A percentile compares a stretch with the other conserved stretches of the same genome.
Conservation (phyloP, 2,797 vertebrate species). For the Pangasius sanitwongsei region DNA sequence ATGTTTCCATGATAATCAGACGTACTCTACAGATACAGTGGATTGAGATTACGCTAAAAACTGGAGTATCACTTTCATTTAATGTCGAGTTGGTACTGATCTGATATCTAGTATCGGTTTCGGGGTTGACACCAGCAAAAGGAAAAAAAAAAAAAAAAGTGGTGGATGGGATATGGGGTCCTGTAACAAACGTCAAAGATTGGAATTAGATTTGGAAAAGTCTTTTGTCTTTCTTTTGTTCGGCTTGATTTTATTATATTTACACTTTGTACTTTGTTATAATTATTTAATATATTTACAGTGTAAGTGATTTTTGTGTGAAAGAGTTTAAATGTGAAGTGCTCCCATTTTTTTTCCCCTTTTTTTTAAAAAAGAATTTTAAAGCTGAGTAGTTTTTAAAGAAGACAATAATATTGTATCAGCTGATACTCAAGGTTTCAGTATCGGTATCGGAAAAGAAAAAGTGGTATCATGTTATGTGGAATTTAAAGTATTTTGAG, state of each 20-base stretch:
- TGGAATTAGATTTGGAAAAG: not conserved
- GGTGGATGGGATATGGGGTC: not conserved
- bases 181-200: not conserved
- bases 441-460: not conserved
- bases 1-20: not conserved
- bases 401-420: no score
- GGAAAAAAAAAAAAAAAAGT: not conserved
- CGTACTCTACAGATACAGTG: not conserved
- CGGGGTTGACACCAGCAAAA: not conserved
- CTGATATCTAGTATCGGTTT: not conserved
- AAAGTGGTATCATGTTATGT: not conserved
- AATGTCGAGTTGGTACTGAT: not conserved
- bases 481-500: not conserved
- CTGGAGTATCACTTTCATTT: no score
- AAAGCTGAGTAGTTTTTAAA: no score
- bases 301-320: no score
- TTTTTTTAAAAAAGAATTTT: no score
- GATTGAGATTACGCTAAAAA: not conserved
- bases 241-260: not conserved
- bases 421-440: not conserved
- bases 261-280: not conserved
- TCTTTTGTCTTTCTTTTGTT: not conserved
- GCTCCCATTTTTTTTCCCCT: no score
- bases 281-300: not conserved
- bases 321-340: not conserved